These are phyloP conservation scores for Saccopteryx leptura DNA, from an alignment of 2,113 vertebrate genomes.

Conservation along the genomic window DNA sequence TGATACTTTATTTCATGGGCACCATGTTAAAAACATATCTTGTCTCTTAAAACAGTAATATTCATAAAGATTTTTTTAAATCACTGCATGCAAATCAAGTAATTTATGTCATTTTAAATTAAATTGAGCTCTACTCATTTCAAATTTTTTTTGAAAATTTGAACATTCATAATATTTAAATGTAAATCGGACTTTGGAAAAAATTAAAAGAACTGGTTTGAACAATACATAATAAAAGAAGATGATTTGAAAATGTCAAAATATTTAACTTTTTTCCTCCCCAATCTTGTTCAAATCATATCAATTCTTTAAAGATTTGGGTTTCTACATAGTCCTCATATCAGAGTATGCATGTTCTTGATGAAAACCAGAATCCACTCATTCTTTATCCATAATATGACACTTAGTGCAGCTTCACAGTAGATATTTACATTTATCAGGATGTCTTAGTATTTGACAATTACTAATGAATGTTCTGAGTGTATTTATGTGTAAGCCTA, in stretches of 20 bases:
- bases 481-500: background rate
- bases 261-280: background rate
- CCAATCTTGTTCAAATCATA: background rate
- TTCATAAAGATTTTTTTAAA: conserved; percentile 42
- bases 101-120: conserved; percentile 39
- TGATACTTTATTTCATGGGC: background rate
- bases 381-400: background rate
- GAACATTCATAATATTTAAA: background rate
- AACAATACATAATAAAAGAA: conserved; percentile 1
- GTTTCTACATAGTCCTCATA: background rate
- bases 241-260: conserved; percentile 37
- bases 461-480: background rate
- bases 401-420: background rate
- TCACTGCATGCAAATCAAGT: background rate
- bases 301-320: background rate
- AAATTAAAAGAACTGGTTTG: background rate
- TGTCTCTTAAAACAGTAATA: conserved; percentile 13
- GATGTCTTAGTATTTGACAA: background rate
- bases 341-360: background rate
- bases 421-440: background rate
- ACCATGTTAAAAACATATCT: background rate
- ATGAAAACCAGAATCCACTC: background rate
- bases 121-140: conserved; percentile 22
- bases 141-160: background rate
- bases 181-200: conserved; percentile 38